Percentiles rank a stretch among this genome's conserved stretches.
Evolutionary conservation across 2,888 invertebrate species (phyloP).

Genomic region (Mimachlamys varia): DNA sequence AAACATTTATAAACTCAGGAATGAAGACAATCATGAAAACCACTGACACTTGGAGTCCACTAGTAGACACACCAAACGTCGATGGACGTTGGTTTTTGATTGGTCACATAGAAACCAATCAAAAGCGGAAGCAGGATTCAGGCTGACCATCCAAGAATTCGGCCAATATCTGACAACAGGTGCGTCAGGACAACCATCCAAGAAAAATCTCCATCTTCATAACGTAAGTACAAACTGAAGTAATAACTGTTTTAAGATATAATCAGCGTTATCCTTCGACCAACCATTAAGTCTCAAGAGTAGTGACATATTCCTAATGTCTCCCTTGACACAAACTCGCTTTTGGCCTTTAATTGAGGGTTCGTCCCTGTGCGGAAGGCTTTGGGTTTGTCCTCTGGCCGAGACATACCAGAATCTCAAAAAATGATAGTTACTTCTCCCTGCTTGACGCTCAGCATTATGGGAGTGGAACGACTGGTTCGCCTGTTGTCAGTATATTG

Average conservation of each 20-base stretch:
- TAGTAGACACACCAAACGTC: not conserved
- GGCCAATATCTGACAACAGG: not conserved
- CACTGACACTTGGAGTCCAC: not conserved
- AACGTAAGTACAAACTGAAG: not conserved
- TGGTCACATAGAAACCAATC: not conserved
- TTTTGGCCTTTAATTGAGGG: no score
- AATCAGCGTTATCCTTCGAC: not conserved
- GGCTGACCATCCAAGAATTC: not conserved
- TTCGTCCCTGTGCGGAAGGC: no score
- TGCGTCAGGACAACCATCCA: not conserved
- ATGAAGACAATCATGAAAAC: not conserved
- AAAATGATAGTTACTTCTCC: no score
- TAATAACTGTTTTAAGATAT: not conserved
- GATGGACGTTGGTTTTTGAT: no score
- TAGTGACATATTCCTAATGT: no score
- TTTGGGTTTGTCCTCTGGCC: no score
- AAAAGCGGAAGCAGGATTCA: not conserved
- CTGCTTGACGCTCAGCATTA: no score
- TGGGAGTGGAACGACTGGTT: no score
- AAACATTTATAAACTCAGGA: not conserved
- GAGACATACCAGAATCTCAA: no score
- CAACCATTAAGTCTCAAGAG: no score
- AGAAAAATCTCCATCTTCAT: not conserved
- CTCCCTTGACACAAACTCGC: no score
- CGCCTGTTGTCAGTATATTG: no score